Evolutionary conservation across 2,888 invertebrate species (phyloP), one percentile per base, ranked within the genome.

Genomic region (Epinotia nisella): DNA sequence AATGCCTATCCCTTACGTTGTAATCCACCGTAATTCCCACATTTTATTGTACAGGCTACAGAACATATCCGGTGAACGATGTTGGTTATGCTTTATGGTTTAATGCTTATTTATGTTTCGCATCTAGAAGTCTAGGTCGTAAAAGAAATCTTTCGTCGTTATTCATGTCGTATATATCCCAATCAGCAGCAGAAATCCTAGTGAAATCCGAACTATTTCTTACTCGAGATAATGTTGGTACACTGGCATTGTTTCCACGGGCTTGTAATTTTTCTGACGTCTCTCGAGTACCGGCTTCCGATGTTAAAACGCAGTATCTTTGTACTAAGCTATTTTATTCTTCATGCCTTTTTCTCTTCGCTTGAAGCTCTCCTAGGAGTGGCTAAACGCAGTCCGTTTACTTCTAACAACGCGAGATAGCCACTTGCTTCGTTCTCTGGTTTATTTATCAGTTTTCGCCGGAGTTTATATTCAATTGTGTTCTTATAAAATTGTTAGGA

Each of bases 191-290:
- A 56, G 60, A 59, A 74, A 66, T 62, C 58, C 61, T 62, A 61
- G 56, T 35, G 17, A 70, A 49, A 56, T 64, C 58, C 70, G 49
- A 49, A 61, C 19, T 61, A 55, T 67, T 66, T 65, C 70, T 66
- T 79, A 75, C 71, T 71, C 65, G 75, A 73, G 75, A 70, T 75
- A 74, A 76, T 74, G 61, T 69, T 70, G 21, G 66, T 75, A 74
- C 74, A 74, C 75, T 69, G 59, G 66, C 74, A 72, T 76, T 77
- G 79, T 79, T 79, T 77, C 75, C 71, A 74, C 70, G 65, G 61
- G 65, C 53, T 66, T 70, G 78, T 78, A 78, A 79, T 82, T 80
- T 81, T 79, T 80, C 77, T 76, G 75, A 76, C 74, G 78, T 80
- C 80, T 78, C 79, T 62, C 29, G 64, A 76, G 76, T 69, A 64